Percentiles rank a stretch among this genome's conserved stretches.
Evolutionary conservation across 2,113 vertebrate species (phyloP).

Genomic region (Crocuta crocuta): DNA sequence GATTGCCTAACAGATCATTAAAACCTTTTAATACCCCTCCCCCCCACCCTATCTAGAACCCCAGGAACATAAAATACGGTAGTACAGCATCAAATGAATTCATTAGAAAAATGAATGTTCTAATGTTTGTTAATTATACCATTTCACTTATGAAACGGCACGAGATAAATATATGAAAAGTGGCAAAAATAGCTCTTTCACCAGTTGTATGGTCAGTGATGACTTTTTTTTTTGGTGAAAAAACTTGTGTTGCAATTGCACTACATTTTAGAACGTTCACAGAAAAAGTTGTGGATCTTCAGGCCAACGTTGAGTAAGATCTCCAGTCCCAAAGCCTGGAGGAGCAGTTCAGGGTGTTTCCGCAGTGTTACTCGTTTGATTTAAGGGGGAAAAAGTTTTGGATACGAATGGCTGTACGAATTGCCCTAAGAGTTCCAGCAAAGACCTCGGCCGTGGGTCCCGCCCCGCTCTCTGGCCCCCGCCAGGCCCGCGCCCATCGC

Average conservation of each 20-base stretch:
- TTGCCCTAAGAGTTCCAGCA: not conserved
- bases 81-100: not conserved
- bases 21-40: not conserved
- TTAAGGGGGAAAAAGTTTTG: accelerated
- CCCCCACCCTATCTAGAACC: accelerated
- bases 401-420: not conserved
- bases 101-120: not conserved
- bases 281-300: not conserved
- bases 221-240: not conserved
- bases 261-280: constrained; percentile 16
- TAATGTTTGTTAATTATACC: not conserved
- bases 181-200: not conserved
- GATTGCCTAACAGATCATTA: not conserved
- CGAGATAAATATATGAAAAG: not conserved
- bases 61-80: constrained; percentile 1
- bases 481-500: not conserved
- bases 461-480: not conserved
- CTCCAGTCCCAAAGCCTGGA: not conserved
- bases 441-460: not conserved
- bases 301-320: not conserved
- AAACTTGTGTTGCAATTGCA: not conserved
- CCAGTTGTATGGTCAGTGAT: not conserved
- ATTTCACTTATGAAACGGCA: constrained; percentile 13
- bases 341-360: not conserved
- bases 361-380: not conserved